Evolutionary conservation across 2,113 vertebrate species (phyloP).

Genomic region (Catagonus wagneri): DNA sequence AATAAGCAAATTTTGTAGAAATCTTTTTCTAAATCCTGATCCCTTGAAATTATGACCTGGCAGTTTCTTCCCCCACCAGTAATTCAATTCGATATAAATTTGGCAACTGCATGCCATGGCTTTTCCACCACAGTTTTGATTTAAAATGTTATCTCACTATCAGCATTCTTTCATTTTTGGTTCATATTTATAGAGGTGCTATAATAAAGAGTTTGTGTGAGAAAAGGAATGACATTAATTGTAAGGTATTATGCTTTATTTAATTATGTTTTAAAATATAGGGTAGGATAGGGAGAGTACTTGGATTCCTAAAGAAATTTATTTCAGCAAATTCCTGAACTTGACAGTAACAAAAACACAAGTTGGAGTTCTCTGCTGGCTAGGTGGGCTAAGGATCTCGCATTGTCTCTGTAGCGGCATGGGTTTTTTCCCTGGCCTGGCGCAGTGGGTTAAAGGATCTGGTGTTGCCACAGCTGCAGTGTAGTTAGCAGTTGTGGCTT

Average conservation of each 20-base stretch:
- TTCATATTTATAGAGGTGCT: neutral
- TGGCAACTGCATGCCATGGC: neutral
- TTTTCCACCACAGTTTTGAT: constrained; percentile 11
- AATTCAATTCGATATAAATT: constrained; percentile 44
- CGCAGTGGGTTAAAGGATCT: too few relatives aligned
- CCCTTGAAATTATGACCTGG: constrained; percentile 55
- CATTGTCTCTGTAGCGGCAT: too few relatives aligned
- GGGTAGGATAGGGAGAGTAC: neutral
- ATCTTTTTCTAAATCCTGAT: constrained; percentile 44
- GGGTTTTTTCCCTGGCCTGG: too few relatives aligned
- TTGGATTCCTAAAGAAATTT: neutral
- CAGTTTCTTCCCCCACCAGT: neutral
- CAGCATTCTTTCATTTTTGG: neutral
- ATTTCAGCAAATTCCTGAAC: neutral
- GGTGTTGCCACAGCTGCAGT: too few relatives aligned
- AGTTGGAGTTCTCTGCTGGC: neutral
- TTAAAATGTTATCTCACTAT: neutral
- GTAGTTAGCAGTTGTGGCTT: too few relatives aligned
- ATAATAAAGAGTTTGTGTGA: constrained; percentile 1
- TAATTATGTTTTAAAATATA: constrained; percentile 45
- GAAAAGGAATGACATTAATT: neutral
- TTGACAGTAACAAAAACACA: neutral
- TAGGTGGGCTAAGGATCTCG: too few relatives aligned
- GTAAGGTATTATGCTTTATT: neutral
- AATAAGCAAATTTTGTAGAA: constrained; percentile 53